phyloP scores from a whole-genome alignment of 2,113 vertebrate species.

The Nicator chloris region DNA sequence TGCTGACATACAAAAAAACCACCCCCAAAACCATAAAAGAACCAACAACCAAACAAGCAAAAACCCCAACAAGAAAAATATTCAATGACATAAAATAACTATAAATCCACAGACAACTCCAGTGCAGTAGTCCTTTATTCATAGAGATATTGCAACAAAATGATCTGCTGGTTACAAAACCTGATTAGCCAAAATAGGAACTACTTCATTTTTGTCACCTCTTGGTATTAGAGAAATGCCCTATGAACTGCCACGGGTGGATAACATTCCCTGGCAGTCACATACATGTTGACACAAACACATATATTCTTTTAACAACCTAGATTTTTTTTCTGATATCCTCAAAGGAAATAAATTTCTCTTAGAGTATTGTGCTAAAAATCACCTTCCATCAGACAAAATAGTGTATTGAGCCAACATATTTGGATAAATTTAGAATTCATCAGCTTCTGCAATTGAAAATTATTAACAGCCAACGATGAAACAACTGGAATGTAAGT shows the following conservation, averaged over 20 bases:
- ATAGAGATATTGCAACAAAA: background rate
- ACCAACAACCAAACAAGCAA: background rate
- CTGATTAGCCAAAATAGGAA: background rate
- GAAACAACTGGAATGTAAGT: background rate
- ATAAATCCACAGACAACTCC: background rate
- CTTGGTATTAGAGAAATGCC: background rate
- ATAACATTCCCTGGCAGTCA: background rate
- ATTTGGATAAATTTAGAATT: background rate
- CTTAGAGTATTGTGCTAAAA: background rate
- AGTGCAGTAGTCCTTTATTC: background rate
- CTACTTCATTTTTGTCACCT: background rate
- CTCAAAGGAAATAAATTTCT: background rate
- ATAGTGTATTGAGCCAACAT: background rate
- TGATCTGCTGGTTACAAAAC: background rate
- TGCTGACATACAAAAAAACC: background rate
- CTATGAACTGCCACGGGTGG: accelerated
- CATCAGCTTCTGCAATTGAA: background rate
- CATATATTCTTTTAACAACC: background rate
- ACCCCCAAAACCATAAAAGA: background rate
- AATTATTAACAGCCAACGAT: background rate
- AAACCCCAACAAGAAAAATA: background rate
- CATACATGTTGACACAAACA: background rate
- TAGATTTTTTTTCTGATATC: background rate
- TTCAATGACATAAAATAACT: background rate
- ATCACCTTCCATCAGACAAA: background rate